Conservation (phyloP, 2,888 invertebrate genomes). For the Yponomeuta cagnagella region DNA sequence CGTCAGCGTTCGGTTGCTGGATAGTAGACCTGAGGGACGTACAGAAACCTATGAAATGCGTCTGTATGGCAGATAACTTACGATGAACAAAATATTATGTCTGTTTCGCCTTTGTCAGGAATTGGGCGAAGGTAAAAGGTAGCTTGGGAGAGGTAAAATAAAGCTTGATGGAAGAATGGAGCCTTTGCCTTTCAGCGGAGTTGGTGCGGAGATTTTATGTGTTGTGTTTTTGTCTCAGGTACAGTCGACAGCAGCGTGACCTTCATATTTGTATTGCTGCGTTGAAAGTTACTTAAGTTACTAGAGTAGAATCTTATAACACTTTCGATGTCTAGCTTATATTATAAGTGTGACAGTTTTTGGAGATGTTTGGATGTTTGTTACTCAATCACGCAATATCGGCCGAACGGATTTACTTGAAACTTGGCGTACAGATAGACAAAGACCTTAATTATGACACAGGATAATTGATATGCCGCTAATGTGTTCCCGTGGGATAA, state of each 20-base stretch:
- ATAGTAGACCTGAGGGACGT: not conserved
- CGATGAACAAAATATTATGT: slow-evolving; percentile 1
- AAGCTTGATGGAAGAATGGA: not conserved
- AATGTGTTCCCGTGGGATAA: too few relatives aligned
- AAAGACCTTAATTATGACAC: too few relatives aligned
- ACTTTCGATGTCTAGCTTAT: too few relatives aligned
- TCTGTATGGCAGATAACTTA: not conserved
- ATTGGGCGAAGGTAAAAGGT: slow-evolving; percentile 1
- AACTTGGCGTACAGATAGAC: too few relatives aligned
- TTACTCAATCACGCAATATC: too few relatives aligned
- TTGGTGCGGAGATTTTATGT: not conserved
- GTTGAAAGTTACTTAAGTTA: too few relatives aligned
- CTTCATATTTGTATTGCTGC: not conserved
- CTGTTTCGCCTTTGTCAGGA: not conserved
- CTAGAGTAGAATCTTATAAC: not conserved
- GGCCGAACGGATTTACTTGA: too few relatives aligned
- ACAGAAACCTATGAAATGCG: not conserved
- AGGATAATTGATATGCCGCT: too few relatives aligned
- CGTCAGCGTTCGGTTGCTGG: not conserved
- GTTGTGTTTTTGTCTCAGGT: not conserved
- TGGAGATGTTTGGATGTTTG: too few relatives aligned
- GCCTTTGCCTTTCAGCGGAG: not conserved
- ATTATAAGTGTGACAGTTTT: too few relatives aligned
- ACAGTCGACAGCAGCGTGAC: not conserved
- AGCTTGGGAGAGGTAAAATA: not conserved